Evolutionary conservation across 2,888 invertebrate species (phyloP).

Genomic region (Spodoptera exigua): DNA sequence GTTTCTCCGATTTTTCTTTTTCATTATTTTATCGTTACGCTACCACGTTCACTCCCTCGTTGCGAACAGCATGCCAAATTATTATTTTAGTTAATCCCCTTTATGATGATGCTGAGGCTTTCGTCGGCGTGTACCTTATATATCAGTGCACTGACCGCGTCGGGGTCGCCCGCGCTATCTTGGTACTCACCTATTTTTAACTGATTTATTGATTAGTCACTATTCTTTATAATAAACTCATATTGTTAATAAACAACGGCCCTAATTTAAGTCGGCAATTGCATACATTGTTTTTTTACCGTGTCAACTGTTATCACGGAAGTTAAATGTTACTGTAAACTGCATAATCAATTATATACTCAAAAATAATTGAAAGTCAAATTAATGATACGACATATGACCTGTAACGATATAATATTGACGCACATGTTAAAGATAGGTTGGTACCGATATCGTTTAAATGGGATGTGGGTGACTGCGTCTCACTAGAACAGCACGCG

Average conservation of each 20-base stretch:
- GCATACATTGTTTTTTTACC: constrained; percentile 6
- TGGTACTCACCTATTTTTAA: constrained; percentile 86
- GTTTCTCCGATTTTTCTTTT: constrained; percentile 78
- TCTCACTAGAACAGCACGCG: constrained; percentile 79
- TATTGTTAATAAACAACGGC: constrained; percentile 29
- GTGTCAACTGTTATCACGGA: constrained; percentile 4
- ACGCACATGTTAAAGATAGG: constrained; percentile 67
- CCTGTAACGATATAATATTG: background rate
- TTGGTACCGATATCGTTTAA: constrained; percentile 79
- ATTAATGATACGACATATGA: constrained; percentile 3
- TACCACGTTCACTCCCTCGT: constrained; percentile 89
- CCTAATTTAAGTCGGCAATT: constrained; percentile 24
- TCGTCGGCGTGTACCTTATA: constrained; percentile 88
- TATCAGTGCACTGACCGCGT: constrained; percentile 87
- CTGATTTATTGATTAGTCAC: constrained; percentile 55
- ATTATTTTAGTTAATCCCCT: constrained; percentile 84
- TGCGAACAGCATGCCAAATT: constrained; percentile 89
- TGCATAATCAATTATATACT: background rate
- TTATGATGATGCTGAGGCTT: constrained; percentile 89
- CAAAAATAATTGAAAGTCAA: constrained; percentile 1
- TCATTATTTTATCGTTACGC: constrained; percentile 84
- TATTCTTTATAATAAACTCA: constrained; percentile 40
- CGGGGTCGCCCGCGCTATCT: constrained; percentile 84
- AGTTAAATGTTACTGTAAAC: background rate
- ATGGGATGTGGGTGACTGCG: constrained; percentile 79